Conservation (phyloP, 2,888 invertebrate genomes). For the Bursaphelenchus okinawaensis region DNA sequence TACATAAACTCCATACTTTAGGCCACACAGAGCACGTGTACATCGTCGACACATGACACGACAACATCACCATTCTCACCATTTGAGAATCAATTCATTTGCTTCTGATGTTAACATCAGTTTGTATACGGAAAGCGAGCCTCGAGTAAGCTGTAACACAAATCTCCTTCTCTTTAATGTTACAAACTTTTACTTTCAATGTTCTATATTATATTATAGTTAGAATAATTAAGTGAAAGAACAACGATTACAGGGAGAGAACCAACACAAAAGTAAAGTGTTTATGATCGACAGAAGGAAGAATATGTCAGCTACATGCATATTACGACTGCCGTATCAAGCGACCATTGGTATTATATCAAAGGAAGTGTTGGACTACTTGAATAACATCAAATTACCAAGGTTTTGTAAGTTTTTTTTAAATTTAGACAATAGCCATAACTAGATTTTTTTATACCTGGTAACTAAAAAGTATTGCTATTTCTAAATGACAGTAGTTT, state of each 20-base stretch:
- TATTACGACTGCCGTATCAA: slow-evolving; percentile 22
- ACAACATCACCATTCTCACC: neutral
- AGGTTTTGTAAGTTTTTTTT: slow-evolving; percentile 27
- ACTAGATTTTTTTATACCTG: no score
- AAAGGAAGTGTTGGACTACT: slow-evolving; percentile 23
- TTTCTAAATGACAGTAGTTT: no score
- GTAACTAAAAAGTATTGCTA: no score
- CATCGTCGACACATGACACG: slow-evolving; percentile 3
- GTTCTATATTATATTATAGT: no score
- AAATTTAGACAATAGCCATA: no score
- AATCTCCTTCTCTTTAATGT: no score
- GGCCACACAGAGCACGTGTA: slow-evolving; percentile 24
- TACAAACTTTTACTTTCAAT: no score
- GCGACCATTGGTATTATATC: slow-evolving; percentile 35
- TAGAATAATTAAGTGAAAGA: no score
- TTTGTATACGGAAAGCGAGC: slow-evolving; percentile 34
- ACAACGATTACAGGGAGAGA: slow-evolving; percentile 17
- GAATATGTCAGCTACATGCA: slow-evolving; percentile 16
- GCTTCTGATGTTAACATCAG: slow-evolving; percentile 34
- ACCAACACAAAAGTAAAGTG: slow-evolving; percentile 11
- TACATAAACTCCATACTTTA: slow-evolving; percentile 11
- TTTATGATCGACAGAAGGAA: slow-evolving; percentile 15
- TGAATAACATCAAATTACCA: slow-evolving; percentile 34
- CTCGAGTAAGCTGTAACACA: slow-evolving; percentile 32
- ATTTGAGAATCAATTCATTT: slow-evolving; percentile 28